phyloP scores from a whole-genome alignment of 2,113 vertebrate species.

The Antidorcas marsupialis region DNA sequence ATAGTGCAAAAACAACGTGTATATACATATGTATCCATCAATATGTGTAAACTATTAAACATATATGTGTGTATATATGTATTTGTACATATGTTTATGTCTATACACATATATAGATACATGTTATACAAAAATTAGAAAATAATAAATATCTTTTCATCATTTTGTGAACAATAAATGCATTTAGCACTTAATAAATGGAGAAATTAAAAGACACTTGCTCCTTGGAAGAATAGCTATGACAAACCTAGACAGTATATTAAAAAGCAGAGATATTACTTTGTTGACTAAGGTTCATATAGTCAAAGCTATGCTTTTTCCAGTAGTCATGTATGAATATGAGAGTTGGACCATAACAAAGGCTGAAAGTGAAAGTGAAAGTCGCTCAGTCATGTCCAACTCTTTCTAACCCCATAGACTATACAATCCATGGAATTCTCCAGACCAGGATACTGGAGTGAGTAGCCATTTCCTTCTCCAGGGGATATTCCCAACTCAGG shows the following conservation, averaged over 20 bases:
- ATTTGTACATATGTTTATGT: not conserved
- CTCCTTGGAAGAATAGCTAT: not conserved
- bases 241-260: not conserved
- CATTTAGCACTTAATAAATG: not conserved
- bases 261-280: not conserved
- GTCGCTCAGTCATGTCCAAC: not conserved
- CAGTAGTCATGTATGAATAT: not conserved
- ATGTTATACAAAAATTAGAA: not conserved
- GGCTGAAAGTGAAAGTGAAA: not conserved
- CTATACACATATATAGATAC: not conserved
- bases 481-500: not conserved
- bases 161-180: not conserved
- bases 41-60: not conserved
- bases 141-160: not conserved
- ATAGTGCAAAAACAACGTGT: not conserved
- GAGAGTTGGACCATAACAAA: not conserved
- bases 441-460: not conserved
- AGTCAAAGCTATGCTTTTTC: not conserved
- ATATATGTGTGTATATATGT: not conserved
- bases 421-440: not conserved
- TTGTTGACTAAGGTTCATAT: not conserved
- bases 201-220: not conserved
- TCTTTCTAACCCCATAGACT: not conserved
- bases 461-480: not conserved
- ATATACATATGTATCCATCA: no score